phyloP scores from a whole-genome alignment of 2,888 invertebrate genomes.

The Melinaea marsaeus region DNA sequence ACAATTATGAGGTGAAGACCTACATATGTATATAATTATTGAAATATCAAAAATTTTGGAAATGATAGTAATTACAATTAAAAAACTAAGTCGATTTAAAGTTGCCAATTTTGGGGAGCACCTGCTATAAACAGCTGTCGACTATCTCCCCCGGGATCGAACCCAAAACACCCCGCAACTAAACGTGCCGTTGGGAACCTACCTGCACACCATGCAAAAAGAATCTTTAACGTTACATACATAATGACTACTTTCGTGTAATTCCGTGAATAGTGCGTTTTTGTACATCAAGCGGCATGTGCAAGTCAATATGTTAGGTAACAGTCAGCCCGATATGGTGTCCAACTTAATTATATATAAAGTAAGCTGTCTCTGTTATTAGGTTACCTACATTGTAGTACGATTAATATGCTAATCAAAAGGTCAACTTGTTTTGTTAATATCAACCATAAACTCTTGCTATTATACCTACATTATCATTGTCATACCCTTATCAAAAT shows the following conservation, averaged over 20 bases:
- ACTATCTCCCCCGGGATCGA: constrained; percentile 59
- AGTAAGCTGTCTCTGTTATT: too few relatives aligned
- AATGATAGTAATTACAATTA: constrained; percentile 10
- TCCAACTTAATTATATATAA: too few relatives aligned
- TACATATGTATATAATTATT: too few relatives aligned
- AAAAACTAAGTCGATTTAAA: constrained; percentile 21
- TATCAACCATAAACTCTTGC: too few relatives aligned
- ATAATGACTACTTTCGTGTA: constrained; percentile 7
- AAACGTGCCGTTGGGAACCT: constrained; percentile 37
- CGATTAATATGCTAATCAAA: too few relatives aligned
- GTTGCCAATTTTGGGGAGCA: constrained; percentile 33
- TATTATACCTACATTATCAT: too few relatives aligned
- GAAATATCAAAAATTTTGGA: background rate
- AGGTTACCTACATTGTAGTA: too few relatives aligned
- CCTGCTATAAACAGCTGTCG: constrained; percentile 60
- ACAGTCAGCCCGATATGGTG: too few relatives aligned
- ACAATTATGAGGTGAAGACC: too few relatives aligned
- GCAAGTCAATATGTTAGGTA: background rate
- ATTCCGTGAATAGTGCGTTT: background rate
- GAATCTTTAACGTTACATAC: background rate
- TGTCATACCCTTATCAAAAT: too few relatives aligned
- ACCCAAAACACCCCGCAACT: constrained; percentile 48
- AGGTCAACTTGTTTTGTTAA: too few relatives aligned
- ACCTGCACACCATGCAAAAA: constrained; percentile 34
- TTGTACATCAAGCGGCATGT: background rate